Base-by-base conservation (phyloP, 2,113 vertebrate species). In the Bufo gargarizans region DNA sequence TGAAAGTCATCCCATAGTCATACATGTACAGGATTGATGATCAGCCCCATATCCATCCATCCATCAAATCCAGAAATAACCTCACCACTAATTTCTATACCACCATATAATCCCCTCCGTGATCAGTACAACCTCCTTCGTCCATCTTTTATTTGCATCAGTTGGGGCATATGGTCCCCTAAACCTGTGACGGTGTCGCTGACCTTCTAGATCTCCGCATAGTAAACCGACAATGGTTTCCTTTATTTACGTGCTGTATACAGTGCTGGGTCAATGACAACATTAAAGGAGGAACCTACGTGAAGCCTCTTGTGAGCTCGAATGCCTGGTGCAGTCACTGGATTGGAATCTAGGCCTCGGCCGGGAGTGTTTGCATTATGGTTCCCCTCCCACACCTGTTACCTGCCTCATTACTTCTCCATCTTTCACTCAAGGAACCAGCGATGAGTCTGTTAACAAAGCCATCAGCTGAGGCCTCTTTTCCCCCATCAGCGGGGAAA, bases 341-440 rank as follows among this genome's bases (percentile, higher is more conserved):
- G 80, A 82, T 82, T 88, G 87, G 87, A 84, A 84, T 84, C 80
- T 84, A 20, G 45, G 47, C 45, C 81, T 76, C 11, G 69, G 20
- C 79, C 50, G 58, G 87, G 22, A 77, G 56, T 83, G 81, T 88
- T 88, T 77, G 79, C 43, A 65, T 84, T 77, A 63, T 67, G 16
- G 5, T 11, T 56, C 58, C 82, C 87, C 80, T 77, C 87, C 87
- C 87, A 83, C 87, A 88, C 80, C 80, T 83, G 80, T 88, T 88
- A 83, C 87, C 81, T 88, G 80, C 80, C 80, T 88, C 87, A 88
- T 88, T 88, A 88, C 87, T 56, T 74, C 81, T 83, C 72, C 16
- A 77, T 88, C 87, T 88, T 88, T 88, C 81, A 88, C 45, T 76
- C 47, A 45, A 77, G 80, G 87, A 88, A 83, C 71, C 71, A 77